Evolutionary conservation across 2,797 vertebrate genomes (phyloP).

Genomic region (Tokudaia muenninki): DNA sequence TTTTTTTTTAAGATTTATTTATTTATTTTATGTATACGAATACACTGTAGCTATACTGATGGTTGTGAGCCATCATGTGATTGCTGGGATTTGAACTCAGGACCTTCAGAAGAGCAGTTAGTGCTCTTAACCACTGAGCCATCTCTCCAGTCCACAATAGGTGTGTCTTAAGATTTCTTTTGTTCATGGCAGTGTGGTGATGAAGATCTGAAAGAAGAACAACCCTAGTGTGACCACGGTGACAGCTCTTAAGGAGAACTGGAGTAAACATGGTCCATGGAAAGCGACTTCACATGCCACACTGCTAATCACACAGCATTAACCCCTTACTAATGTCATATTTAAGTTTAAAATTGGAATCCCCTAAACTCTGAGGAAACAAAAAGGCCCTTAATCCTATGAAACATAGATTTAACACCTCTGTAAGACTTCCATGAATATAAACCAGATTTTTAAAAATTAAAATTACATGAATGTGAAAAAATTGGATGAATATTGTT

Average conservation of each 20-base stretch:
- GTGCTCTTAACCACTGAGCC: no score
- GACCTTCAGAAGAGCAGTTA: no score
- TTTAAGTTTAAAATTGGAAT: conserved; percentile 26
- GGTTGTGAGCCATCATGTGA: no score
- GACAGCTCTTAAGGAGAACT: not conserved
- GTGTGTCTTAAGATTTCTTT: conserved; percentile 50
- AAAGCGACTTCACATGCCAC: not conserved
- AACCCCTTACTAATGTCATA: conserved; percentile 12
- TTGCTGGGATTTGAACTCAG: no score
- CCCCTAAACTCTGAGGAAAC: not conserved
- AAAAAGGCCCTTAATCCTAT: not conserved
- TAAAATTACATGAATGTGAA: not conserved
- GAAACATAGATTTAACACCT: not conserved
- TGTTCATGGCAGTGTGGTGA: not conserved
- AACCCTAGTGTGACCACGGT: not conserved
- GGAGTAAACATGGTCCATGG: not conserved
- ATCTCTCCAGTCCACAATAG: not conserved
- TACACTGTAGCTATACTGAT: no score
- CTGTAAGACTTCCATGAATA: not conserved
- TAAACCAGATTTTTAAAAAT: not conserved
- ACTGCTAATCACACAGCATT: not conserved
- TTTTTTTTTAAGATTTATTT: no score
- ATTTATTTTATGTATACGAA: no score
- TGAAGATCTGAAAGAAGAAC: not conserved
- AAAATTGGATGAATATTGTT: not conserved